Conservation (phyloP, 2,888 invertebrate species). For the Sphaeridia pumilis region DNA sequence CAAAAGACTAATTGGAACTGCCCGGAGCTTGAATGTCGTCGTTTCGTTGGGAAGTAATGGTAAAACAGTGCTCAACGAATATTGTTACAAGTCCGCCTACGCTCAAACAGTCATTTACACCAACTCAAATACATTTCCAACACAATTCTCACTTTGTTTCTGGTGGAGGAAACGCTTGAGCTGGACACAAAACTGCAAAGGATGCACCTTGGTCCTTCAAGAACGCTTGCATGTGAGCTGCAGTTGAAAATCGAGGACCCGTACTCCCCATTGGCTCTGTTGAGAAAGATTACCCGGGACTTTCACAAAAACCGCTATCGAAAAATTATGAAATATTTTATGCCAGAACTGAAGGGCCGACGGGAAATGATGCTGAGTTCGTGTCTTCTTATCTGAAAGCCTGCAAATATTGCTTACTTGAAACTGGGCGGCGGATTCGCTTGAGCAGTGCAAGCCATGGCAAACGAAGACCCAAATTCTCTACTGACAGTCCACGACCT, state of each 20-base stretch:
- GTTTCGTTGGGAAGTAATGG: not conserved
- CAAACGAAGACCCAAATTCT: conserved; percentile 40
- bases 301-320: too few species aligned
- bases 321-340: too few species aligned
- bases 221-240: conserved; percentile 34
- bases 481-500: conserved; percentile 15
- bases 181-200: conserved; percentile 44
- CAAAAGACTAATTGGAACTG: not conserved
- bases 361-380: not conserved
- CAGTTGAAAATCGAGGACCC: conserved; percentile 35
- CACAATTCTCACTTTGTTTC: conserved; percentile 46
- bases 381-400: not conserved
- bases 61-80: too few species aligned
- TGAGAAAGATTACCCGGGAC: too few species aligned
- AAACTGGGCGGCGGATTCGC: conserved; percentile 52
- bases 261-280: conserved; percentile 37
- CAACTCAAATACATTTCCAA: too few species aligned
- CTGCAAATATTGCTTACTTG: too few species aligned
- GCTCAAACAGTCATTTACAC: too few species aligned
- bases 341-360: not conserved
- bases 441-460: conserved; percentile 59
- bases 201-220: conserved; percentile 29
- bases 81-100: too few species aligned
- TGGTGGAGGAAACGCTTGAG: conserved; percentile 49
- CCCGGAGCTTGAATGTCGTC: not conserved